Percentiles rank a stretch among this genome's conserved stretches.
Evolutionary conservation across 2,113 vertebrate genomes (phyloP).

Genomic region (Budorcas taxicolor): DNA sequence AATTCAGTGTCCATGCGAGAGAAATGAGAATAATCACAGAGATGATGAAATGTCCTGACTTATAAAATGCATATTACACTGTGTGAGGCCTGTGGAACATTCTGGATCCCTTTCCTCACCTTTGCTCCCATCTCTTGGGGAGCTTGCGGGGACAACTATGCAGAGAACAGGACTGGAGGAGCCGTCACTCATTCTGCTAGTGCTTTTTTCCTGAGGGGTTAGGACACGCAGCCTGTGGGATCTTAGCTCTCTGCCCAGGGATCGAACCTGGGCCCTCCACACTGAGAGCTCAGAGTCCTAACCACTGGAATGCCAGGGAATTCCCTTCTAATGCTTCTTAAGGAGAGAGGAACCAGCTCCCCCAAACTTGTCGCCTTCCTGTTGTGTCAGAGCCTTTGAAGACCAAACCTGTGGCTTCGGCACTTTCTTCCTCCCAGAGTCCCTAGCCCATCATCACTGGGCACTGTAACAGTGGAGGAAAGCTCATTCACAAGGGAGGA

Average conservation of each 20-base stretch:
- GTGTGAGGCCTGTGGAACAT: background rate
- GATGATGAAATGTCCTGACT: background rate
- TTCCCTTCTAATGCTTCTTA: background rate
- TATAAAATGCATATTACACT: background rate
- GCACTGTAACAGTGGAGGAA: background rate
- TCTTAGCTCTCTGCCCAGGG: background rate
- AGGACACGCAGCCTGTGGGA: background rate
- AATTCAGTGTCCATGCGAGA: background rate
- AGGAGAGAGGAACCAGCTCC: background rate
- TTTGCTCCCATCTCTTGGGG: background rate
- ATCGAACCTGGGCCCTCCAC: background rate
- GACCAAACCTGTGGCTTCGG: background rate
- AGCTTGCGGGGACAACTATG: fast-evolving
- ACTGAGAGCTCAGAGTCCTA: background rate
- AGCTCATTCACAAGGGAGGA: background rate
- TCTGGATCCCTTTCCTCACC: background rate
- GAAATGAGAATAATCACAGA: background rate
- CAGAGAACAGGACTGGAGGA: background rate
- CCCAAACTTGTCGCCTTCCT: background rate
- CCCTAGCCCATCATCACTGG: background rate
- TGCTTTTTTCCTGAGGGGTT: background rate
- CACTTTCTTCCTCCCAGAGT: background rate
- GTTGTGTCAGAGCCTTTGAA: background rate
- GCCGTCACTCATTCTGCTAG: background rate
- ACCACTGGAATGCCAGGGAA: background rate